phyloP scores from a whole-genome alignment of 1,140 invertebrate species.

The Spodoptera litura region DNA sequence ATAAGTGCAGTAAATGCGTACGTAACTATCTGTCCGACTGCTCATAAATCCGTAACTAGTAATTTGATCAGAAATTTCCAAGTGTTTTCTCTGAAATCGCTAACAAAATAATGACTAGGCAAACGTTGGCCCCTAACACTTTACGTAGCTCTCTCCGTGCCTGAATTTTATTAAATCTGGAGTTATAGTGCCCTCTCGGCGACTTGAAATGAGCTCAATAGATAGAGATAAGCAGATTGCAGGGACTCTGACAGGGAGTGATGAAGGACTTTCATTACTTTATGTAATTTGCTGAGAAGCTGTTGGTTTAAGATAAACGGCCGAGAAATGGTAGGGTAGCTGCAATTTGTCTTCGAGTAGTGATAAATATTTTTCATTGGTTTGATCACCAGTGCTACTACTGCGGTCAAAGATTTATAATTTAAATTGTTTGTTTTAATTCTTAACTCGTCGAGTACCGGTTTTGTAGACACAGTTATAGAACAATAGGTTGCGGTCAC shows the following conservation, averaged over 20 bases:
- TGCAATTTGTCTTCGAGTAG: conserved; percentile 6
- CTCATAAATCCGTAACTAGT: conserved; percentile 55
- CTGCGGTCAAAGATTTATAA: no score
- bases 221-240: conserved; percentile 33
- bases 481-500: no score
- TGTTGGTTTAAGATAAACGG: conserved; percentile 35
- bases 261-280: conserved; percentile 33
- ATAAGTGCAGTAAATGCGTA: conserved; percentile 44
- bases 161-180: conserved; percentile 62
- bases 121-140: conserved; percentile 56
- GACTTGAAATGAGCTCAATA: conserved; percentile 19
- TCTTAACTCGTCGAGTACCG: no score
- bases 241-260: conserved; percentile 30
- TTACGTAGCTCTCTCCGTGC: conserved; percentile 57
- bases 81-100: conserved; percentile 64
- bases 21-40: conserved; percentile 41
- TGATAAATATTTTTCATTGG: neutral
- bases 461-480: no score
- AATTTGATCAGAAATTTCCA: conserved; percentile 63
- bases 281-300: conserved; percentile 26
- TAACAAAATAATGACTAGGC: conserved; percentile 65
- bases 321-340: conserved; percentile 4
- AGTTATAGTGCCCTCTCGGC: conserved; percentile 45
- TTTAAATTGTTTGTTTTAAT: no score
- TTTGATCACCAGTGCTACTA: no score